phyloP scores from a whole-genome alignment of 2,888 invertebrate genomes.

The Parthenolecanium corni region DNA sequence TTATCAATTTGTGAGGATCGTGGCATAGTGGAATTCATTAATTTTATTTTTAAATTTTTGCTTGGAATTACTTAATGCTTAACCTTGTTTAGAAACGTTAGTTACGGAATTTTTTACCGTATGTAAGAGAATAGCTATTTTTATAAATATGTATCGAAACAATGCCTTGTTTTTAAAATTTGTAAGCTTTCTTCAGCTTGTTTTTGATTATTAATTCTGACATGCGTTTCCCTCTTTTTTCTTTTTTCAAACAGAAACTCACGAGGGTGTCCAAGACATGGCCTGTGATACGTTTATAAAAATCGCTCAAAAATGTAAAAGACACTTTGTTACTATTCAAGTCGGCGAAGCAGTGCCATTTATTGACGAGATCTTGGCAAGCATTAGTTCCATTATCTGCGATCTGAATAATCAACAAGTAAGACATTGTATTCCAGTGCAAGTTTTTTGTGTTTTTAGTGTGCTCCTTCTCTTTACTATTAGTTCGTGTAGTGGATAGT shows the following conservation, averaged over 20 bases:
- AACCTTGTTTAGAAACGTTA: no score
- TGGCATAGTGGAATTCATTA: no score
- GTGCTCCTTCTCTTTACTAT: background rate
- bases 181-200: no score
- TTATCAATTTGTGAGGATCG: no score
- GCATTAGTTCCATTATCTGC: constrained; percentile 95
- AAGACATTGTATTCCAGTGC: constrained; percentile 25
- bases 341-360: constrained; percentile 94
- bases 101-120: no score
- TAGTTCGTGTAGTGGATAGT: background rate
- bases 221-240: no score
- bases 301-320: constrained; percentile 93
- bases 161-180: no score
- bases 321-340: constrained; percentile 95
- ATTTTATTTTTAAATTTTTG: no score
- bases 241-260: constrained; percentile 67
- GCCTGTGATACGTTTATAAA: constrained; percentile 99
- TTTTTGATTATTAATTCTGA: no score
- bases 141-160: no score
- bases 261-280: constrained; percentile 99
- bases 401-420: constrained; percentile 97
- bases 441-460: background rate
- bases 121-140: no score
- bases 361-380: constrained; percentile 93
- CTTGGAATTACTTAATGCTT: no score